Base-by-base conservation (phyloP, 2,113 vertebrate species). In the Hyperoodon ampullatus region DNA sequence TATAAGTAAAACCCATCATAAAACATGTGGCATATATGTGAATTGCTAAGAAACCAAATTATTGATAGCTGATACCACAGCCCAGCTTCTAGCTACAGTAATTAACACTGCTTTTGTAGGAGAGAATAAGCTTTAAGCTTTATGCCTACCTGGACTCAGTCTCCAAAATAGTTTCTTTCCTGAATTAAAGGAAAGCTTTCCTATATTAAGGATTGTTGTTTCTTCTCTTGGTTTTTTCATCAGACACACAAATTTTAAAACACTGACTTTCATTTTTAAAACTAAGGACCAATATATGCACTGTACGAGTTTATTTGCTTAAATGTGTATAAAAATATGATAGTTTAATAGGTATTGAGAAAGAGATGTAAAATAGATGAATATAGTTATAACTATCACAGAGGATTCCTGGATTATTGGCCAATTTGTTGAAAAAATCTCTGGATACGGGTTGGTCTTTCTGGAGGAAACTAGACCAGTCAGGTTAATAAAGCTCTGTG, bases 241-340 rank as follows among this genome's bases (percentile, higher is more conserved):
- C n/a, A 53, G 13, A 65, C 2, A 39, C 5, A 77, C 6, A 44
- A 30, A 74, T 74, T 63, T 13, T 98, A 98, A 98, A 97, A 94
- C 55, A 47, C 24, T 81, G 14, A 30, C 72, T 90, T 96, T 35
- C 21, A 68, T 68, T 82, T 84, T 92, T 66, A 90, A 96, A 71
- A n/a, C 74, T 61, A 55, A 94, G 75, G 47, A 30, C 14, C 8
- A 63, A 5, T 55, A 55, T 65, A 39, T 61, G 12, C 23, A 19
- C 72, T 70, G 1, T 21, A 53, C 65, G 65, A 70, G 15, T 78
- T 13, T 81, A 44, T 81, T 10, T 77, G 3, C 30, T 53, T 63
- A 53, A 72, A 55, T 55, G 3, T 92, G 6, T 88, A 14, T 88
- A 35, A 85, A 91, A 66, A 86, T 86, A 84, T 68, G 42, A 53